A percentile compares a stretch with the other conserved stretches of the same genome.
Conservation (phyloP, 2,888 invertebrate genomes). For the Notodonta dromedarius region DNA sequence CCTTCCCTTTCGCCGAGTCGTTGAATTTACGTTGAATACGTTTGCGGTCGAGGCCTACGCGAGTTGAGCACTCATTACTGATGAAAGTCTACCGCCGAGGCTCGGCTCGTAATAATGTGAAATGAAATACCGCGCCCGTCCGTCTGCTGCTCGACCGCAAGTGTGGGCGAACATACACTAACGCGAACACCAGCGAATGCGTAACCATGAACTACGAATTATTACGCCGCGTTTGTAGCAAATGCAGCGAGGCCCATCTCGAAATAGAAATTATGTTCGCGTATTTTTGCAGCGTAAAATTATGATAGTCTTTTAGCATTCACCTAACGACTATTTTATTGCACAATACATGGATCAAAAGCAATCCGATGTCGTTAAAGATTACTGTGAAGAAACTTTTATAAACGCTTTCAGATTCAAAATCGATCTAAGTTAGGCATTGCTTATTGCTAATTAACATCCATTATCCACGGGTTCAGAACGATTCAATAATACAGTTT, state of each 20-base stretch:
- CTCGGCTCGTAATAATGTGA: constrained; percentile 66
- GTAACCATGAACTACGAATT: constrained; percentile 70
- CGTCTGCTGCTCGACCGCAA: constrained; percentile 68
- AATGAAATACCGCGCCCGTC: constrained; percentile 68
- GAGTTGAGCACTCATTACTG: constrained; percentile 62
- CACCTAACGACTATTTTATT: constrained; percentile 21
- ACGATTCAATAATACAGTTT: too few species aligned
- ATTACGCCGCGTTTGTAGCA: constrained; percentile 34
- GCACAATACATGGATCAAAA: constrained; percentile 11
- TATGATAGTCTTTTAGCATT: constrained; percentile 21
- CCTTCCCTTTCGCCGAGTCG: constrained; percentile 36
- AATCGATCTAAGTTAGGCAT: neutral
- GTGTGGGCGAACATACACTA: constrained; percentile 49
- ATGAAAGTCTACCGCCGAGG: constrained; percentile 69
- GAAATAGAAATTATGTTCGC: constrained; percentile 33
- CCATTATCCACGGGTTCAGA: too few species aligned
- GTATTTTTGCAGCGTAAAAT: constrained; percentile 21
- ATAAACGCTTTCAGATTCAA: constrained; percentile 1
- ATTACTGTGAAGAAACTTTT: constrained; percentile 6
- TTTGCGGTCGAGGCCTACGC: constrained; percentile 59
- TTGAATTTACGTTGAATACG: constrained; percentile 56
- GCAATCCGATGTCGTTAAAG: constrained; percentile 11
- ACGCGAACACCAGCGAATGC: constrained; percentile 56
- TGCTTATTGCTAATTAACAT: neutral
- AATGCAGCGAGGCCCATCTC: constrained; percentile 34